Evolutionary conservation across 2,113 vertebrate species (phyloP).

Genomic region (Corydoras sp.): DNA sequence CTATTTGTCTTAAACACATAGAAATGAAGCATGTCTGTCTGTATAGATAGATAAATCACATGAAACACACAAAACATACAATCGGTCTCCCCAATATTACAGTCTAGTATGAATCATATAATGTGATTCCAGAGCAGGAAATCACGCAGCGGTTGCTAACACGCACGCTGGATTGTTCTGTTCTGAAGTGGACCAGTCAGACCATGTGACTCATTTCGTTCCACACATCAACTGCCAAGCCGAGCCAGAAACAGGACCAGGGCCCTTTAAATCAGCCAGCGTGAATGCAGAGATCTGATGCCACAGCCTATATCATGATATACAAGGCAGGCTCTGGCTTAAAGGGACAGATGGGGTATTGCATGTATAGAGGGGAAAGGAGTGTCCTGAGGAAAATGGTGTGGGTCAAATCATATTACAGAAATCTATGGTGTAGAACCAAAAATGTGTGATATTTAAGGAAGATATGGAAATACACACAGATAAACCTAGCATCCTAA

Average conservation of each 20-base stretch:
- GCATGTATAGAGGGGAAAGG: conserved; percentile 41
- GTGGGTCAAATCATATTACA: no score
- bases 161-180: conserved; percentile 28
- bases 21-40: no score
- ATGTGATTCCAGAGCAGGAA: conserved; percentile 22
- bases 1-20: no score
- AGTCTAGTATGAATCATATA: conserved; percentile 49
- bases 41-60: background rate
- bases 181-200: conserved; percentile 14
- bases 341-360: background rate
- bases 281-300: conserved; percentile 22
- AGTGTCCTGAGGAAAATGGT: background rate
- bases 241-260: conserved; percentile 11
- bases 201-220: conserved; percentile 41
- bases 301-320: conserved; percentile 15
- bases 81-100: background rate
- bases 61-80: background rate
- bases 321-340: conserved; percentile 1
- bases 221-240: conserved; percentile 30
- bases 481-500: conserved; percentile 40
- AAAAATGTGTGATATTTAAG: conserved; percentile 54
- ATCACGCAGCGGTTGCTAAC: conserved; percentile 27
- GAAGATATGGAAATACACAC: conserved; percentile 3
- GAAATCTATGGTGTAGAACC: conserved; percentile 32
- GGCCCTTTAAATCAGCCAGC: conserved; percentile 26